phyloP scores from a whole-genome alignment of 2,797 vertebrate species.

The Anguilla megastoma region DNA sequence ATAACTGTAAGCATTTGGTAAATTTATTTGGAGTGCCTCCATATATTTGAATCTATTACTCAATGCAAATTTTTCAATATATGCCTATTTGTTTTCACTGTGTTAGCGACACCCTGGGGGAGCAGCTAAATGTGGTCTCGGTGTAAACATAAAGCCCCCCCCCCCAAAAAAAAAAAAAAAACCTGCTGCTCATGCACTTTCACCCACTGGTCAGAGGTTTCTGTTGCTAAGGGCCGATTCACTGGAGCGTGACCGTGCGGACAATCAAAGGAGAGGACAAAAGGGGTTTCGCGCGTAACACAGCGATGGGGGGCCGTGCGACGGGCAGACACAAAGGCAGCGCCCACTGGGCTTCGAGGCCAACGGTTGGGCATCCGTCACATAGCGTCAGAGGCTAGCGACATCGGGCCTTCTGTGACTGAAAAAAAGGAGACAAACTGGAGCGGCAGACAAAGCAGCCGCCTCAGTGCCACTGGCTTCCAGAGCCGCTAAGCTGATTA shows the following conservation, averaged over 20 bases:
- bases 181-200: not conserved
- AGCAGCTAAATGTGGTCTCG: not conserved
- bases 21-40: no score
- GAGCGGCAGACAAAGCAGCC: constrained; percentile 4
- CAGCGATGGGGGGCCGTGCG: not conserved
- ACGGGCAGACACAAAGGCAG: not conserved
- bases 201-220: not conserved
- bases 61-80: no score
- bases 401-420: not conserved
- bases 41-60: no score
- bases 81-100: no score
- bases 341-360: not conserved
- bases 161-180: not conserved
- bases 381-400: not conserved
- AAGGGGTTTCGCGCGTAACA: not conserved
- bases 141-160: not conserved
- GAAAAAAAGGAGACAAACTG: not conserved
- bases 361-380: not conserved
- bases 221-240: not conserved
- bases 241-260: not conserved
- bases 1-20: no score
- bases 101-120: not conserved
- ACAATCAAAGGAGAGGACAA: not conserved
- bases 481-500: constrained; percentile 8
- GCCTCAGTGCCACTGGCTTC: not conserved